Conservation (phyloP, 2,113 vertebrate genomes). For the Bettongia penicillata region DNA sequence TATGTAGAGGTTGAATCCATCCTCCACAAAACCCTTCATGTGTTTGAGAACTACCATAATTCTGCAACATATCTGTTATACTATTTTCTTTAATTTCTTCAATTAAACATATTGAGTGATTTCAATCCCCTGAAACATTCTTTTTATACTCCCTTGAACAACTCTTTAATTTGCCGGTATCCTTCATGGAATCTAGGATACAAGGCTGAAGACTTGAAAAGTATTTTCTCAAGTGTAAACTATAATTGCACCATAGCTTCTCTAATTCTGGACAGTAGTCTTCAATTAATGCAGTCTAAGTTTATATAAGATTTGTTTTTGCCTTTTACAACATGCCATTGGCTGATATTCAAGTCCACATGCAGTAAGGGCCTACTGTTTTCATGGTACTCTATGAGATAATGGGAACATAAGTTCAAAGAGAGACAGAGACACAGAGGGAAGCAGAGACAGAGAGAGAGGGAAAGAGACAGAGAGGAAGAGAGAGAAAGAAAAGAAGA, state of each 20-base stretch:
- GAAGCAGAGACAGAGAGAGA: too few species aligned
- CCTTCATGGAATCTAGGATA: background rate
- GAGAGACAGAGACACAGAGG: too few species aligned
- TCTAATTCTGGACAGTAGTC: background rate
- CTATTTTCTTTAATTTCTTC: background rate
- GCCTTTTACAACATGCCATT: background rate
- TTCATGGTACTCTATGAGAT: background rate
- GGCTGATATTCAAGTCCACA: background rate
- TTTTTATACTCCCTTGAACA: background rate
- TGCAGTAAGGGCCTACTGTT: background rate
- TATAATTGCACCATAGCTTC: background rate
- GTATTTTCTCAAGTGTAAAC: background rate
- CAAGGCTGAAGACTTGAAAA: background rate
- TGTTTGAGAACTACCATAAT: background rate
- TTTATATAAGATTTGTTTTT: background rate
- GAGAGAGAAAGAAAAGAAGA: background rate
- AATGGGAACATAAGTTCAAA: background rate
- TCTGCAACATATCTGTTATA: background rate
- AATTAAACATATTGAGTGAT: background rate
- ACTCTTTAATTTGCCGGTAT: background rate
- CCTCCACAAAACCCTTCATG: background rate
- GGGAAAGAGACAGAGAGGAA: rapidly evolving
- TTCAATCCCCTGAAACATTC: background rate
- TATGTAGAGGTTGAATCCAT: background rate
- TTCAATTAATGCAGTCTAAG: background rate